phyloP scores from a whole-genome alignment of 2,113 vertebrate species.

The Phyllostomus discolor region DNA sequence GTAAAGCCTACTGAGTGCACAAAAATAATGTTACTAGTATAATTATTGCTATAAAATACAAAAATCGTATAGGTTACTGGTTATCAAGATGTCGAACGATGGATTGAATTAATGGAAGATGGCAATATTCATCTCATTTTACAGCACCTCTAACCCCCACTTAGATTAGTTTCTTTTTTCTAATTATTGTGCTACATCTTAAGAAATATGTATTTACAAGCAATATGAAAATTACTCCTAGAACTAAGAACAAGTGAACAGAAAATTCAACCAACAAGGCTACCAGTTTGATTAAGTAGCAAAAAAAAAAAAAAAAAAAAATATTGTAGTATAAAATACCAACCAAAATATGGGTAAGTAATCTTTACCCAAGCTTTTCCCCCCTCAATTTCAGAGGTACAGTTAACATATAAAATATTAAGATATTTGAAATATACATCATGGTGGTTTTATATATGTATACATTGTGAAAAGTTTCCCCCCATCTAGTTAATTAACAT shows the following conservation, averaged over 20 bases:
- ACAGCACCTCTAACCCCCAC: not conserved
- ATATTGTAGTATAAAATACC: not conserved
- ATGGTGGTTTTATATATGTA: not conserved
- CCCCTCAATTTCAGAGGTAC: not conserved
- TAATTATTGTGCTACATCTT: not conserved
- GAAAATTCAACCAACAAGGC: not conserved
- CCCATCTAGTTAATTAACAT: not conserved
- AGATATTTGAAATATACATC: not conserved
- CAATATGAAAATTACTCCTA: not conserved
- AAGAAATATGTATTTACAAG: not conserved
- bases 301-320: not conserved
- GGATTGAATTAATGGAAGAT: not conserved
- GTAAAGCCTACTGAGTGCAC: not conserved
- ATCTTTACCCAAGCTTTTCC: not conserved
- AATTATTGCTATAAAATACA: not conserved
- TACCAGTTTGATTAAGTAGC: not conserved
- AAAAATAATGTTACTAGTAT: not conserved
- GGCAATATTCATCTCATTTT: not conserved
- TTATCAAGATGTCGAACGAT: not conserved
- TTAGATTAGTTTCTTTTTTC: not conserved
- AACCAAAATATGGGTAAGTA: not conserved
- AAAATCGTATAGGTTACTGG: not conserved
- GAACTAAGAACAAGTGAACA: not conserved
- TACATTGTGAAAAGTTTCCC: not conserved
- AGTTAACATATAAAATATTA: not conserved